A percentile compares a stretch with the other conserved stretches of the same genome.
Conservation (phyloP, 2,888 invertebrate genomes). For the Drosophila antonietae region DNA sequence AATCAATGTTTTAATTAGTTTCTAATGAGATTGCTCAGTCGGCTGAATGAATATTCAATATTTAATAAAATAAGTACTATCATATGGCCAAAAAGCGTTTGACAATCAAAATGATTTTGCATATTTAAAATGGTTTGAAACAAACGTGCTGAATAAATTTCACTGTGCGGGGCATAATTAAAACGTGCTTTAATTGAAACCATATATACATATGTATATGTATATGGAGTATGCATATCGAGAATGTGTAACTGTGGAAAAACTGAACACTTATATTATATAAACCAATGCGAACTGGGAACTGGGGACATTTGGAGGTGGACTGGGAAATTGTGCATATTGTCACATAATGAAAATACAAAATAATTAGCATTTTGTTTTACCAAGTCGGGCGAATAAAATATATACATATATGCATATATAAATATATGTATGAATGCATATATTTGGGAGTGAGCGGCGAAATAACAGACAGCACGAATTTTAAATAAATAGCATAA, state of each 20-base stretch:
- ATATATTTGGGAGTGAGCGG: conserved; percentile 5
- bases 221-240: neutral
- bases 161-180: conserved; percentile 36
- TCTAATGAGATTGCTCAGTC: conserved; percentile 36
- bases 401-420: conserved; percentile 11
- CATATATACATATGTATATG: conserved; percentile 4
- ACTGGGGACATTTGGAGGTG: neutral
- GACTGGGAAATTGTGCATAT: conserved; percentile 50
- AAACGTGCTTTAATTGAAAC: conserved; percentile 51
- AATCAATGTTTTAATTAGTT: conserved; percentile 46
- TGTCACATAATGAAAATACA: conserved; percentile 74
- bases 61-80: conserved; percentile 29
- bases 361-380: conserved; percentile 82
- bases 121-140: conserved; percentile 43
- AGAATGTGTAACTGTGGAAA: conserved; percentile 7
- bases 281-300: neutral
- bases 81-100: conserved; percentile 28
- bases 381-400: conserved; percentile 60
- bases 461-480: conserved; percentile 36
- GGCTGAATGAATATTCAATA: conserved; percentile 16
- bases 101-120: conserved; percentile 45
- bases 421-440: neutral
- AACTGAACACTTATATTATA: conserved; percentile 46
- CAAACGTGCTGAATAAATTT: conserved; percentile 23
- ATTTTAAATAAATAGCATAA: conserved; percentile 55